Evolutionary conservation across 2,888 invertebrate genomes (phyloP), one percentile per base, ranked within the genome.

Genomic region (Melitaea athalia): DNA sequence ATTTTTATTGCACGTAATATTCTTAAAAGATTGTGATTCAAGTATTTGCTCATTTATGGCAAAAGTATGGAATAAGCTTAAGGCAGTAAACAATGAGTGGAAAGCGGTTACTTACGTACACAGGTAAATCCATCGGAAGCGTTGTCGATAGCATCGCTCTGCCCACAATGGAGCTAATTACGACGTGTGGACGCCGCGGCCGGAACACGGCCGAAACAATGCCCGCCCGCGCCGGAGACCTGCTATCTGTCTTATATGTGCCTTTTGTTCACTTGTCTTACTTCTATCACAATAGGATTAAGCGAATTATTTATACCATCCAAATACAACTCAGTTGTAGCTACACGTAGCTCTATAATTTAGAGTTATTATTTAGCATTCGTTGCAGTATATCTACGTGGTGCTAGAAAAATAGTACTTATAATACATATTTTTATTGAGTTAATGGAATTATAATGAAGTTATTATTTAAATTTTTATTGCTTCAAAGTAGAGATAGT

Each of bases 161-260:
- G 83, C 81, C 82, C 81, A 92, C 92, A 92, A 92, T 91, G 84
- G 89, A 87, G 82, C 85, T 91, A 92, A 92, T 92, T 92, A 89
- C 86, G 82, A 82, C 80, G 81, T 84, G 77, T 77, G 80, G 81
- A 76, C 74, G 75, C 71, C 63, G 72, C 69, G 76, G 80, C 83
- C 85, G 88, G 87, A 87, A 86, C 78, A 74, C 78, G 15, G 76
- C 73, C 76, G 78, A 81, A 86, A 90, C 89, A 87, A 88, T 88
- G 83, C 82, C 76, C 77, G 61, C 55, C 55, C 61, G 55, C 76
- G 74, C 74, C 74, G 78, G 78, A 80, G 78, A 77, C 81, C 76
- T 75, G 79, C 74, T 77, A 75, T 75, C 75, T 82, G 78, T 80
- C 74, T 79, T 77, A 76, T 73, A 72, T 75, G 79, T 78, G 79